These are phyloP conservation scores for Hypotaenidia philippensis DNA, from an alignment of 2,797 vertebrate species.

Conservation along the genomic window DNA sequence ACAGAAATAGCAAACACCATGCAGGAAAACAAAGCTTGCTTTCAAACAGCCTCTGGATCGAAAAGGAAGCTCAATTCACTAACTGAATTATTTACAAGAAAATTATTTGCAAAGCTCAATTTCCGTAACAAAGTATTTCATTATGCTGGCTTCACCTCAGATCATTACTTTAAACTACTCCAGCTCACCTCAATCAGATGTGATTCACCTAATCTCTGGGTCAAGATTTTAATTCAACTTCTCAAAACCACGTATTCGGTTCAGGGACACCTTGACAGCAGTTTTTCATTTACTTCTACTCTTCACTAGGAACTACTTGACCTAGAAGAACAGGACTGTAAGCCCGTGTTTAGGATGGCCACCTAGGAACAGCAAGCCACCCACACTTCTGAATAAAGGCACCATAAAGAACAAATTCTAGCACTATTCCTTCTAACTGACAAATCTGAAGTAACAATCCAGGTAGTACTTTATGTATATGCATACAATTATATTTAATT, in stretches of 20 bases:
- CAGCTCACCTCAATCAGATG: background rate
- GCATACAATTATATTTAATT: background rate
- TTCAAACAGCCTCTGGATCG: background rate
- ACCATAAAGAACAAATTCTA: background rate
- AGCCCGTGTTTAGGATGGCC: background rate
- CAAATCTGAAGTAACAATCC: background rate
- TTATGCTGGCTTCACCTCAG: background rate
- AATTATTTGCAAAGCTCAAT: background rate
- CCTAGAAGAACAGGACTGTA: rapidly evolving
- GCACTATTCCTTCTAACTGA: background rate
- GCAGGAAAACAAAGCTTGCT: background rate
- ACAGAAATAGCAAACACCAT: background rate
- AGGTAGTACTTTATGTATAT: background rate
- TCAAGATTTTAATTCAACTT: background rate
- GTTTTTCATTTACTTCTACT: background rate
- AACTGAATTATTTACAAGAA: background rate
- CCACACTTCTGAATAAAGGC: rapidly evolving
- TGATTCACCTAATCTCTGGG: background rate
- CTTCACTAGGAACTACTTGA: background rate
- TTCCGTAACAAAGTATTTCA: background rate
- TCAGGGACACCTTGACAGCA: background rate
- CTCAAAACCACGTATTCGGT: background rate
- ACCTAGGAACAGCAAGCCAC: background rate
- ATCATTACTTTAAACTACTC: background rate
- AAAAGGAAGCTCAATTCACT: background rate